Evolutionary conservation across 2,888 invertebrate genomes (phyloP), one percentile per base, ranked within the genome.

Genomic region (Electrophaes corylata): DNA sequence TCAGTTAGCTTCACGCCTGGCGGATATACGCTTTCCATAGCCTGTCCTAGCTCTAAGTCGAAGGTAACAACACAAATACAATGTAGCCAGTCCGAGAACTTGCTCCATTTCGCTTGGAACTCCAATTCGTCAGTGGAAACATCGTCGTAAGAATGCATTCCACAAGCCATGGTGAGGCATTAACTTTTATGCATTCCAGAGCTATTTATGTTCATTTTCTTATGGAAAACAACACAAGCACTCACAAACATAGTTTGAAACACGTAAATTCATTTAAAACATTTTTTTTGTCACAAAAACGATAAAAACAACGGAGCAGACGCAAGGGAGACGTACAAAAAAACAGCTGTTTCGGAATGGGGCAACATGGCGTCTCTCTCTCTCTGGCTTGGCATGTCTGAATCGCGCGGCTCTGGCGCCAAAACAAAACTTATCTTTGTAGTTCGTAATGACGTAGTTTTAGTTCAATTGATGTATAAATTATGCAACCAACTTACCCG

Each of bases 61-160:
- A 99, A 99, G 8, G 99, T 99, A 47, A 99, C 99, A 62, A 99
- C 96, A 87, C 99, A 99, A 72, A 99, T 96, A 79, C 98, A 99
- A 82, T 99, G 97, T 67, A 99, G 93, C 99, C 99, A 99, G 84
- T 98, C 97, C 55, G 95, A 94, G 86, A 97, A 95, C 75, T 93
- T 93, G 75, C 95, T 94, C 96, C 96, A 96, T 81, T 90, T 90
- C 62, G 76, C 66, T 73, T 78, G 81, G 64, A 83, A 90, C 65
- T 91, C 90, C 62, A 75, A 73, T 73, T 89, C 88, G 63, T 84
- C 86, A 61, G 73, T 66, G 68, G 75, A 68, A 76, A 87, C 67
- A 72, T 85, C 84, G 72, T 86, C 85, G 70, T 80, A 84, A 70
- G 75, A 82, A 74, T 80, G 83, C 67, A 81, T 76, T 71, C 78